Evolutionary conservation across 2,113 vertebrate species (phyloP), one percentile per base, ranked within the genome.

Genomic region (Malurus elegans): DNA sequence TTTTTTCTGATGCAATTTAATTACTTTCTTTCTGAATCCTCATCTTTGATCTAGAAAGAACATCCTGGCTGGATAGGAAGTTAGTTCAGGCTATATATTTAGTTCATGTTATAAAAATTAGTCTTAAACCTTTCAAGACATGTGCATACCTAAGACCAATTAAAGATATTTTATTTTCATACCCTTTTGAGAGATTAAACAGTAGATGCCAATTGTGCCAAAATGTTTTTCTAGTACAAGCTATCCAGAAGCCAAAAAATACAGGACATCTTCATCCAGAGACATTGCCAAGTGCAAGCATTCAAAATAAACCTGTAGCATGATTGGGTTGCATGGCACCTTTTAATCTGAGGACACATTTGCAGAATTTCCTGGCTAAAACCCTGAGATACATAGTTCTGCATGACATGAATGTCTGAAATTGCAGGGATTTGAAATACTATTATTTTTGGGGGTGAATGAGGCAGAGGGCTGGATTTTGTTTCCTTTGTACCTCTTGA

Each of bases 331-430:
- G 75, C 88, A 60, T 74, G 84, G 85, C 44, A 88, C 36, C 36
- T 74, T 88, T 96, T 88, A 92, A 92, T 93, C 60, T 74, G 40
- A 83, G 75, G 60, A 88, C 60, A 90, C 81, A 86, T 83, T 64
- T 93, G 56, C 79, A 96, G 90, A 93, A 94, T 88, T 93, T 95
- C 88, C 88, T 96, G 88, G 71, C 90, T 80, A 40, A 78, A 90
- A 86, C 64, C 75, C 40, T 78, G 23, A 90, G 45, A 31, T 88
- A 51, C 56, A 64, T 74, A 90, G 32, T 58, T 90, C 29, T 96
- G 36, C n/a, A 38, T 88, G 64, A 73, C 88, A 74, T 0, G 0
- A 79, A 66, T 78, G 51, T 78, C 88, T 86, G 67, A 92, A 95
- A 86, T 72, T 79, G n/a, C 14, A 47, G 67, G 26, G 44, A 80